These are phyloP conservation scores for Drosophila mulleri DNA, from an alignment of 2,888 invertebrate species.

Conservation along the genomic window DNA sequence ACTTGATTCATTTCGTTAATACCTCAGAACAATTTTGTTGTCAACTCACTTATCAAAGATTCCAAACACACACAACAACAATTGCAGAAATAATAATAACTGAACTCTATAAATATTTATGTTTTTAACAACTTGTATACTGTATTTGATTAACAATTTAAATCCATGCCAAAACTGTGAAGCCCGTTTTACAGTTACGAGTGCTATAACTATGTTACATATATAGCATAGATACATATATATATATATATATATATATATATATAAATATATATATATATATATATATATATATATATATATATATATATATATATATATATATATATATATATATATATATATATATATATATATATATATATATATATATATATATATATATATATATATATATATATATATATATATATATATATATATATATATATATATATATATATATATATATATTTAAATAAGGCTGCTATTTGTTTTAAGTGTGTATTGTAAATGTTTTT, in stretches of 20 bases:
- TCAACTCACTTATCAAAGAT: constrained; percentile 22
- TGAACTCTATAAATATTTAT: constrained; percentile 18
- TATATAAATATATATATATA: constrained; percentile 38
- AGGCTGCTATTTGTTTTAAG: constrained; percentile 57
- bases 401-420: constrained; percentile 20
- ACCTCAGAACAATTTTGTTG: constrained; percentile 50
- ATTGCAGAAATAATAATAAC: constrained; percentile 5
- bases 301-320: constrained; percentile 19
- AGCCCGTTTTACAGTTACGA: constrained; percentile 46
- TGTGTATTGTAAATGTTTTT: constrained; percentile 74
- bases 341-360: constrained; percentile 23
- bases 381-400: constrained; percentile 20
- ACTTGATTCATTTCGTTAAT: constrained; percentile 57
- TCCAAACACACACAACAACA: constrained; percentile 4
- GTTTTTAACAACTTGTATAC: constrained; percentile 24
- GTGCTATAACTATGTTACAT: constrained; percentile 60
- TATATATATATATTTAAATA: constrained; percentile 35
- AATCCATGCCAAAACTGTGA: constrained; percentile 57
- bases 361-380: constrained; percentile 23
- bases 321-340: constrained; percentile 19
- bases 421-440: constrained; percentile 19
- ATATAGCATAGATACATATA: too few relatives aligned
- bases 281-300: constrained; percentile 19
- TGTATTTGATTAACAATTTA: constrained; percentile 35
- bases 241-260: constrained; percentile 13